phyloP scores from a whole-genome alignment of 2,113 vertebrate genomes.

The Chiloscyllium plagiosum region DNA sequence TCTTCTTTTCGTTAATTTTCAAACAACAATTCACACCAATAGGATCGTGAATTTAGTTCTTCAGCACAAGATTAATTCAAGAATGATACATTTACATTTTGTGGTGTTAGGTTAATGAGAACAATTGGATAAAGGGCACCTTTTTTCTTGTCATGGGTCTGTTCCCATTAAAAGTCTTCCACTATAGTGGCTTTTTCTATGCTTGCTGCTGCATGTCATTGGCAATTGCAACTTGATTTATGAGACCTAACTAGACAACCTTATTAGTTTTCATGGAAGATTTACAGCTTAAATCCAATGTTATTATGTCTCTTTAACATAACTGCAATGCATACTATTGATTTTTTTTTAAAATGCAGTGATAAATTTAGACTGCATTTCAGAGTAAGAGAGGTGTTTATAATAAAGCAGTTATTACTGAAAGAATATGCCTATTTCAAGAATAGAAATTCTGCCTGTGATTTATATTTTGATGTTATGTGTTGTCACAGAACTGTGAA shows the following conservation, averaged over 20 bases:
- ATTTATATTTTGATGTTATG: neutral
- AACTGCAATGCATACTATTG: neutral
- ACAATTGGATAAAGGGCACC: neutral
- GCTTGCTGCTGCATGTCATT: neutral
- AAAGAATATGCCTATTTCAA: neutral
- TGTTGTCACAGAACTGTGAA: neutral
- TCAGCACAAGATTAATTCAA: neutral
- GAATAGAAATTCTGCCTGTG: neutral
- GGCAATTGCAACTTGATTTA: conserved; percentile 18
- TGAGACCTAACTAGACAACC: conserved; percentile 18
- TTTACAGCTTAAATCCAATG: conserved; percentile 10
- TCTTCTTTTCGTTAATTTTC: neutral
- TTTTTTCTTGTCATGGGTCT: neutral
- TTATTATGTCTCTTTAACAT: conserved; percentile 34
- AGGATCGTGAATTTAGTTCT: neutral
- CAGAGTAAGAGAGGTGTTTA: neutral
- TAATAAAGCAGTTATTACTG: conserved; percentile 9
- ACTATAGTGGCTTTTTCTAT: neutral
- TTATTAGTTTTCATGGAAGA: conserved; percentile 27
- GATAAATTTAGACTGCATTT: conserved; percentile 1
- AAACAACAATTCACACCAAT: neutral
- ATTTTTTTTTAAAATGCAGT: neutral
- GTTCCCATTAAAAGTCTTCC: neutral
- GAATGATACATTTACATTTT: neutral
- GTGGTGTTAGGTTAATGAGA: neutral